A percentile compares a stretch with the other conserved stretches of the same genome.
Evolutionary conservation across 2,888 invertebrate genomes (phyloP).

Genomic region (Allygus modestus): DNA sequence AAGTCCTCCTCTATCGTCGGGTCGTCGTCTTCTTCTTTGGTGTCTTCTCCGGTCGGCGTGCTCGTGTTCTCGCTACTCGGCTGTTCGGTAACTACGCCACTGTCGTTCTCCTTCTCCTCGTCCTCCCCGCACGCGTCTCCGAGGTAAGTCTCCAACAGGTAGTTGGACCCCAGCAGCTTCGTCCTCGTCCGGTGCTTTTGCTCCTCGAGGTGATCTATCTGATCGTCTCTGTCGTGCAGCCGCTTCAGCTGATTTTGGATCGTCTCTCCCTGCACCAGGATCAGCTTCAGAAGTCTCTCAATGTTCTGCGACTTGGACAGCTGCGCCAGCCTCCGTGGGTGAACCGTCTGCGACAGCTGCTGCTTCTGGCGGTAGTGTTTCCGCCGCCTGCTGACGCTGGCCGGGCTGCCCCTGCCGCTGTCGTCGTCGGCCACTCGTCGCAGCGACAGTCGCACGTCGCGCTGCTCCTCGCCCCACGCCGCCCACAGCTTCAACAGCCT

Average conservation of each 20-base stretch:
- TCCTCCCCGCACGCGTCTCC: constrained; percentile 71
- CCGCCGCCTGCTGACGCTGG: constrained; percentile 65
- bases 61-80: constrained; percentile 73
- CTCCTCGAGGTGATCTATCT: constrained; percentile 88
- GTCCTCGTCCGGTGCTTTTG: constrained; percentile 85
- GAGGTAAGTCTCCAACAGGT: constrained; percentile 87
- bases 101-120: constrained; percentile 83
- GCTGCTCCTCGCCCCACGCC: constrained; percentile 86
- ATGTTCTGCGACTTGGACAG: constrained; percentile 75
- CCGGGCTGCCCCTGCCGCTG: constrained; percentile 72
- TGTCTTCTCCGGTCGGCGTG: constrained; percentile 72
- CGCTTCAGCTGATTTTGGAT: constrained; percentile 77
- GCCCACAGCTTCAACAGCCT: constrained; percentile 87
- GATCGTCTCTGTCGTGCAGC: constrained; percentile 79
- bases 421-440: constrained; percentile 73
- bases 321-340: constrained; percentile 74
- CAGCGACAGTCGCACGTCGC: constrained; percentile 78
- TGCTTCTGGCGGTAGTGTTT: constrained; percentile 72
- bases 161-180: constrained; percentile 87
- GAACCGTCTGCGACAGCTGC: constrained; percentile 73
- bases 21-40: constrained; percentile 71
- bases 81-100: constrained; percentile 81
- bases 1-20: constrained; percentile 72
- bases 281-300: constrained; percentile 77
- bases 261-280: constrained; percentile 80